Base-by-base conservation (phyloP, 30 jellyfish, hydroid and myxozoan species). In the Chironex yamaguchii region DNA sequence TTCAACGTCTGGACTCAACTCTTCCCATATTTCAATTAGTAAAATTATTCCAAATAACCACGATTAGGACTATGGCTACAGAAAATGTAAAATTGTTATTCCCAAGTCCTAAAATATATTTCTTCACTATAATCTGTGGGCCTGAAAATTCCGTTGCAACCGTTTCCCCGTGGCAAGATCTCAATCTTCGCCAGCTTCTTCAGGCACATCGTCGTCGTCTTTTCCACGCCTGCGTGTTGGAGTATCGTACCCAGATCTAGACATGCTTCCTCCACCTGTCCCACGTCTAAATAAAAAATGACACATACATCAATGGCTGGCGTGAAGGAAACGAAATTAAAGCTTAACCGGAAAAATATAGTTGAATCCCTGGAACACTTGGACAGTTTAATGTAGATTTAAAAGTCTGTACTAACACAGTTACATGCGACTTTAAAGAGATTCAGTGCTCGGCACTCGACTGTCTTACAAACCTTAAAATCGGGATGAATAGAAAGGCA, bases 131-230 rank as follows among this genome's bases (percentile, higher is more conserved):
- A 84, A 29, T n/a, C 24, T 66, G 58, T 29, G 35, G 35, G 24
- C 71, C 28, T 52, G 34, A 73, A 34, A 67, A 82, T 33, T 68
- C 27, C n/a, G n/a, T n/a, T n/a, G n/a, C n/a, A 36, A 23, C 36
- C 54, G 12, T 21, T 20, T 69, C 72, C 36, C 35, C 71, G 52
- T 33, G 33, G 34, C 29, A 42, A 73, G 20, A 31, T 1, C 62
- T 64, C 75, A 79, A 48, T 85, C 96, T 73, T 80, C 96, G 3
- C 52, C 98, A 80, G 90, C 91, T 24, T 92, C 96, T 29, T 85
- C 98, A 0, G 79, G 96, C 12, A 89, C 96, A 17, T 92, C 98
- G 2, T 91, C 98, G 34, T 86, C 98, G 35, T 85, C 98, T 53
- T 78, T 79, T 71, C 90, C 97, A 33, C 96, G 89, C 49, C 98